Conservation (phyloP, 2,113 vertebrate species). For the Pedionomus torquatus region DNA sequence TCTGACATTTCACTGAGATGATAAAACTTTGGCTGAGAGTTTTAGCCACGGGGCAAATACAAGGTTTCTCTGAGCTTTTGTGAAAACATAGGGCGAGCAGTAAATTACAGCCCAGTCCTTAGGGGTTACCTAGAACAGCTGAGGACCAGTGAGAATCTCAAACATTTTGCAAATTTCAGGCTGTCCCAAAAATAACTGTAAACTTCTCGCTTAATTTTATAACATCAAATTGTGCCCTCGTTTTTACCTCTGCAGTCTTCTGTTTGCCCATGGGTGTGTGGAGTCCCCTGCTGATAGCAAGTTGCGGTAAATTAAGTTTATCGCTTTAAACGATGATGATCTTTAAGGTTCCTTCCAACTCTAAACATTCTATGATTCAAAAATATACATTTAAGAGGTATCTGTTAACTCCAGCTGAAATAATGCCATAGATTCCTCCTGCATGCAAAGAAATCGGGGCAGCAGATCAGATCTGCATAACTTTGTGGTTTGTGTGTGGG, state of each 20-base stretch:
- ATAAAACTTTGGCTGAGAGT: neutral
- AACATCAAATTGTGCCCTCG: neutral
- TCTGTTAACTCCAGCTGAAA: neutral
- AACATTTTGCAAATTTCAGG: neutral
- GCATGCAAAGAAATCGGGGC: neutral
- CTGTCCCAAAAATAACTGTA: neutral
- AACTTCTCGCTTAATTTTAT: neutral
- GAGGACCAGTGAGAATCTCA: neutral
- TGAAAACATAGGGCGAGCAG: neutral
- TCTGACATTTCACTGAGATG: neutral
- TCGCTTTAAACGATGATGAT: no score
- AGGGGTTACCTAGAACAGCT: neutral
- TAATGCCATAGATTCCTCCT: neutral
- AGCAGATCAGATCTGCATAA: neutral
- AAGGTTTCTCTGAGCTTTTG: neutral
- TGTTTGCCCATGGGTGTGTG: neutral
- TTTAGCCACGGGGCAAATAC: neutral
- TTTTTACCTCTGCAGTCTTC: neutral
- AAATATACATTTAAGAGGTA: neutral
- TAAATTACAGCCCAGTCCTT: neutral
- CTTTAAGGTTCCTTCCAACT: no score
- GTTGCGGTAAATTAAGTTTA: conserved; percentile 3
- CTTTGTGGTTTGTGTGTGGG: neutral
- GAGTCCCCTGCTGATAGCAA: neutral
- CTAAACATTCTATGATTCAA: no score